Percentiles rank a stretch among this genome's conserved stretches.
phyloP scores from a whole-genome alignment of 2,888 invertebrate species.

The Cheiracanthium punctorium region DNA sequence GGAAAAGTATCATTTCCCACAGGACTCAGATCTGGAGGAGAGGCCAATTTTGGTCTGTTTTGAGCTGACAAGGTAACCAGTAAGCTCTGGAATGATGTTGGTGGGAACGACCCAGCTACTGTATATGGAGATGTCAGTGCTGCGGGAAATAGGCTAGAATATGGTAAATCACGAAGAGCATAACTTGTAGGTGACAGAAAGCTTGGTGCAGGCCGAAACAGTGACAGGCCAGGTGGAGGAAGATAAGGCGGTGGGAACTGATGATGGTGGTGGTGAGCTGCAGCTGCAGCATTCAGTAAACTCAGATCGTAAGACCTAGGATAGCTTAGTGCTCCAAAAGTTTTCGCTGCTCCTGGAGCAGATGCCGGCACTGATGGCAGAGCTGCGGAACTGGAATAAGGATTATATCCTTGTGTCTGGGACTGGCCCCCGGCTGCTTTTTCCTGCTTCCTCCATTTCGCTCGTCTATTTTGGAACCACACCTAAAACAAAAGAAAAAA shows the following conservation, averaged over 20 bases:
- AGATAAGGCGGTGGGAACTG: conserved; percentile 61
- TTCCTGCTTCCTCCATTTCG: conserved; percentile 76
- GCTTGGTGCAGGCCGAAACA: conserved; percentile 51
- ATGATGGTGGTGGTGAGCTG: conserved; percentile 48
- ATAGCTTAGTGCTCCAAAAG: conserved; percentile 52
- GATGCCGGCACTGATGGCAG: conserved; percentile 62
- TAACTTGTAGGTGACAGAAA: conserved; percentile 55
- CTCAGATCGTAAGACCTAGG: conserved; percentile 49
- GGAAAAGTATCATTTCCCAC: conserved; percentile 33
- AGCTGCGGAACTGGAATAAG: conserved; percentile 60
- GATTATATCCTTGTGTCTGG: conserved; percentile 71
- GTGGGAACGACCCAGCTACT: conserved; percentile 71
- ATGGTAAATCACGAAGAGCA: conserved; percentile 59
- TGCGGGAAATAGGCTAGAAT: conserved; percentile 50
- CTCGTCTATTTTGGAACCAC: conserved; percentile 74
- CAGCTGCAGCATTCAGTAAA: conserved; percentile 44
- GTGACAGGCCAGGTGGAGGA: conserved; percentile 56
- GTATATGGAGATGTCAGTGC: conserved; percentile 59
- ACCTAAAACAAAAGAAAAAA: conserved; percentile 70
- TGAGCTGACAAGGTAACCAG: conserved; percentile 84
- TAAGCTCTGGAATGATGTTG: conserved; percentile 86
- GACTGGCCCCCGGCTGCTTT: conserved; percentile 70
- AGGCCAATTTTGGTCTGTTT: conserved; percentile 56
- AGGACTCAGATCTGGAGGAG: conserved; percentile 58
- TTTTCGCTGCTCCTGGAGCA: conserved; percentile 48